Conservation (phyloP, 2,113 vertebrate genomes). For the Planiliza haematocheilus region DNA sequence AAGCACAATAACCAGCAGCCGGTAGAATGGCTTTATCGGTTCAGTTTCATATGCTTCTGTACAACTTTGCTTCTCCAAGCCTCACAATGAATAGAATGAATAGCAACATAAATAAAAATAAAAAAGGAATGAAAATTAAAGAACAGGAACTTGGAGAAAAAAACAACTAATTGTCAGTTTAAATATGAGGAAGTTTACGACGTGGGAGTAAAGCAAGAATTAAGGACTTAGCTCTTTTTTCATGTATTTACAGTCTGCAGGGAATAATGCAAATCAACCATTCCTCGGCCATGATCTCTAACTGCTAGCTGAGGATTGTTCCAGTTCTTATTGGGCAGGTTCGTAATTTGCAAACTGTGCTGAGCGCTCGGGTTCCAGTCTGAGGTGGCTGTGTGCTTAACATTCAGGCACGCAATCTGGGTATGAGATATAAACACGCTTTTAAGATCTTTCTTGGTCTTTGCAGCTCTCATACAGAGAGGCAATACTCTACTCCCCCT, state of each 20-base stretch:
- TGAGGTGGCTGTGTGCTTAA: constrained; percentile 39
- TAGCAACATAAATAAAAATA: constrained; percentile 53
- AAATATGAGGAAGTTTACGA: constrained; percentile 45
- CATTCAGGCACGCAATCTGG: constrained; percentile 44
- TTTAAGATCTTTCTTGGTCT: constrained; percentile 38
- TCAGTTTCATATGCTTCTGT: constrained; percentile 37
- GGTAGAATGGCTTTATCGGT: constrained; percentile 16
- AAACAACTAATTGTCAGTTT: constrained; percentile 33
- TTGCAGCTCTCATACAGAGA: constrained; percentile 27
- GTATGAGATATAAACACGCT: constrained; percentile 28
- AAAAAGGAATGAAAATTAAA: constrained; percentile 32
- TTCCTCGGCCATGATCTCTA: constrained; percentile 16
- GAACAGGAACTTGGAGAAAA: constrained; percentile 31
- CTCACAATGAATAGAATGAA: constrained; percentile 21
- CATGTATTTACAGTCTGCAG: constrained; percentile 68
- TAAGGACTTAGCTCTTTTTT: constrained; percentile 32
- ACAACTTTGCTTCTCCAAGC: constrained; percentile 36
- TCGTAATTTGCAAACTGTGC: constrained; percentile 27
- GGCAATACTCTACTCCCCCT: background rate
- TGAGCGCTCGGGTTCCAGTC: constrained; percentile 22
- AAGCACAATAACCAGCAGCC: constrained; percentile 35
- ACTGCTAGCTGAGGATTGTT: constrained; percentile 11
- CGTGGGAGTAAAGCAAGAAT: constrained; percentile 38
- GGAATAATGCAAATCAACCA: constrained; percentile 44
- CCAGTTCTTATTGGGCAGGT: constrained; percentile 9